Evolutionary conservation across 2,888 invertebrate species (phyloP).

Genomic region (Celastrina argiolus): DNA sequence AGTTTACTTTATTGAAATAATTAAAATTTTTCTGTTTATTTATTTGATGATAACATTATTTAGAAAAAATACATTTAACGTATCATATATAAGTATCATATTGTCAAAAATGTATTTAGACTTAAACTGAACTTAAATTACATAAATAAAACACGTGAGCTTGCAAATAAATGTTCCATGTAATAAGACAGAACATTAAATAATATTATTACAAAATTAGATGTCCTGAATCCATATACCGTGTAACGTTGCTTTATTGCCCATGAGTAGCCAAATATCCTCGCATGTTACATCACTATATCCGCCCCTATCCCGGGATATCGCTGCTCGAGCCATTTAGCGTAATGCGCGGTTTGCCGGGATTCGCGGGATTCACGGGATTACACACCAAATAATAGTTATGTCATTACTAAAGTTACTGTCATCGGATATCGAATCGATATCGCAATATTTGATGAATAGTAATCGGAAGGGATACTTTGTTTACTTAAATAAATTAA

Average conservation of each 20-base stretch:
- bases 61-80: too few relatives aligned
- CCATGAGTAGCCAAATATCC: constrained; percentile 58
- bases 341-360: constrained; percentile 72
- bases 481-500: too few relatives aligned
- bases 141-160: neutral
- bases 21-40: too few relatives aligned
- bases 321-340: constrained; percentile 72
- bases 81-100: too few relatives aligned
- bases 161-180: neutral
- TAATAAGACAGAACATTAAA: constrained; percentile 14
- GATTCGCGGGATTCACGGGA: constrained; percentile 70
- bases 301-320: constrained; percentile 51
- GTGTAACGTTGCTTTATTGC: constrained; percentile 67
- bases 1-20: too few relatives aligned
- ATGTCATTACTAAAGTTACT: constrained; percentile 13
- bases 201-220: constrained; percentile 34
- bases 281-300: constrained; percentile 55
- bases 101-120: too few relatives aligned
- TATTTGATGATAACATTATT: too few relatives aligned
- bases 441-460: constrained; percentile 27
- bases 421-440: neutral
- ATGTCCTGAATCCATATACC: constrained; percentile 58
- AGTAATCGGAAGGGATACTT: too few relatives aligned
- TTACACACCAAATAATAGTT: constrained; percentile 51
- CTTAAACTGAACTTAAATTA: neutral